Evolutionary conservation across 2,797 vertebrate genomes (phyloP).

Genomic region (Capromys pilorides): DNA sequence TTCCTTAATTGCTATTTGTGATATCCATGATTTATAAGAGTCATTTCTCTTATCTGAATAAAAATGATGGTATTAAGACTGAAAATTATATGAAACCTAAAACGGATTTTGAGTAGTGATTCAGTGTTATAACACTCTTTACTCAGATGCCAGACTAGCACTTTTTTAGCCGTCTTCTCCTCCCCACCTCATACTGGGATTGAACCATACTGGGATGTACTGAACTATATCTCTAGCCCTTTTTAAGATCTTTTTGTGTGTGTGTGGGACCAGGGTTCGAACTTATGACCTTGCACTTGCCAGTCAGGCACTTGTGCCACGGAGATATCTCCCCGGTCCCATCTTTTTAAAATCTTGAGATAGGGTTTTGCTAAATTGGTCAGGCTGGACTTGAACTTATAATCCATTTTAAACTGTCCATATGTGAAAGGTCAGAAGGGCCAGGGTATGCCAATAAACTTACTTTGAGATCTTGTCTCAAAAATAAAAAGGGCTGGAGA

Average conservation of each 20-base stretch:
- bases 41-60: constrained; percentile 38
- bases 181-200: neutral
- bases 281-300: no score
- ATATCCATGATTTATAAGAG: constrained; percentile 3
- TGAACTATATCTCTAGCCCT: neutral
- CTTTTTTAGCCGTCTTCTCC: neutral
- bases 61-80: constrained; percentile 42
- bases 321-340: no score
- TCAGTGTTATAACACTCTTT: neutral
- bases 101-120: neutral
- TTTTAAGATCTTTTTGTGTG: no score
- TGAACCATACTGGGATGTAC: neutral
- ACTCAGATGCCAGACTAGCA: neutral
- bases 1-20: constrained; percentile 3
- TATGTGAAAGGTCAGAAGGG: neutral
- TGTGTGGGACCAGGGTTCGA: no score
- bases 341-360: neutral
- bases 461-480: neutral
- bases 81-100: constrained; percentile 60
- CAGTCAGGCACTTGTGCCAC: no score
- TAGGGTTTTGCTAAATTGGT: neutral
- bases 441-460: neutral
- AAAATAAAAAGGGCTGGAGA: neutral
- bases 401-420: neutral
- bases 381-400: neutral